Evolutionary conservation across 1,140 invertebrate genomes (phyloP).

Genomic region (Rhysida immarginata): DNA sequence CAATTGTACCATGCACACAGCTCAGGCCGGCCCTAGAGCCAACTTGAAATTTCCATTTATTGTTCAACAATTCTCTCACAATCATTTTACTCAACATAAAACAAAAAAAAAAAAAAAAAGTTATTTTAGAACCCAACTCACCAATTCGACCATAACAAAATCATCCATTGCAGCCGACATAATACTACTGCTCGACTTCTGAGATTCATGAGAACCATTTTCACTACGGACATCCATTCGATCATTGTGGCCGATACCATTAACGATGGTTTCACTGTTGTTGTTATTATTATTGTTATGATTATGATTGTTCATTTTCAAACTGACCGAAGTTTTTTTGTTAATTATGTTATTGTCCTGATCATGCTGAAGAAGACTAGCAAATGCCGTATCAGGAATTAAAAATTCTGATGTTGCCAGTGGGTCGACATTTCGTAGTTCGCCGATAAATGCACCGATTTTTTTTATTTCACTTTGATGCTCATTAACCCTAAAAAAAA

Average conservation of each 20-base stretch:
- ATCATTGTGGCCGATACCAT: constrained; percentile 9
- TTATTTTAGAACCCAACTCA: too few relatives aligned
- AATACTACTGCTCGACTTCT: not conserved
- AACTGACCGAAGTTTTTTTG: constrained; percentile 3
- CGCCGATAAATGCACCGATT: constrained; percentile 52
- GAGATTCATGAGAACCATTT: constrained; percentile 7
- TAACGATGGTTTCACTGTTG: not conserved
- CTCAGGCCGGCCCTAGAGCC: too few relatives aligned
- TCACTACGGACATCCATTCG: constrained; percentile 1
- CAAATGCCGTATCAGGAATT: constrained; percentile 49
- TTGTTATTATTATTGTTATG: constrained; percentile 6
- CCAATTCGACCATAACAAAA: constrained; percentile 60
- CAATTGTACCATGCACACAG: too few relatives aligned
- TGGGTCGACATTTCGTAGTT: constrained; percentile 23
- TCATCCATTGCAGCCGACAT: constrained; percentile 37
- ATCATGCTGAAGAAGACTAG: constrained; percentile 37
- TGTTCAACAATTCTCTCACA: too few relatives aligned
- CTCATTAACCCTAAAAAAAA: not conserved
- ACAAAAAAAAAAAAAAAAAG: too few relatives aligned
- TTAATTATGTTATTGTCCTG: constrained; percentile 5
- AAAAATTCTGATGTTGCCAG: constrained; percentile 37
- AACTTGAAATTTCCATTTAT: too few relatives aligned
- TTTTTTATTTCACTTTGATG: constrained; percentile 41
- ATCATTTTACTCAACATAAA: too few relatives aligned
- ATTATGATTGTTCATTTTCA: constrained; percentile 8